phyloP scores from a whole-genome alignment of 1,140 invertebrate genomes.

The Cardiocondyla obscurior region DNA sequence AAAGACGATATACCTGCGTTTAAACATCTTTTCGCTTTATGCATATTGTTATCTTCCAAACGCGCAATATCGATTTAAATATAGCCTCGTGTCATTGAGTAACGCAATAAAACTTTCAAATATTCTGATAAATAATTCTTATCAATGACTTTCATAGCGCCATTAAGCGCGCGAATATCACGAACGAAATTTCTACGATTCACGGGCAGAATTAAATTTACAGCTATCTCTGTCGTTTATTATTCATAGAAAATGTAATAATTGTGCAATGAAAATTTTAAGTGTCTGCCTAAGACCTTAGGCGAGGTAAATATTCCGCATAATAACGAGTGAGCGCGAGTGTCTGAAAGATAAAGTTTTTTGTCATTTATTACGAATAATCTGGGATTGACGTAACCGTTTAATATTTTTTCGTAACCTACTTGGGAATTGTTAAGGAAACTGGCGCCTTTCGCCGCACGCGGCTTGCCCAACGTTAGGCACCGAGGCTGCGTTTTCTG shows the following conservation, averaged over 20 bases:
- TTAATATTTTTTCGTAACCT: background rate
- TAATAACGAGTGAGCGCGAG: background rate
- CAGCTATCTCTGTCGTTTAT: background rate
- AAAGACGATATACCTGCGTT: background rate
- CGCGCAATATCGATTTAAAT: constrained; percentile 50
- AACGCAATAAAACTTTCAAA: constrained; percentile 38
- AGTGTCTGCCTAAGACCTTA: background rate
- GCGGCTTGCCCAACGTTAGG: background rate
- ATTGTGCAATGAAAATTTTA: background rate
- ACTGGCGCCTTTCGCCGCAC: background rate
- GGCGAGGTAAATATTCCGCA: background rate
- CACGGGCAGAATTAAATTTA: constrained; percentile 23
- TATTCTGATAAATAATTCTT: constrained; percentile 57
- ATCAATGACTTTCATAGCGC: constrained; percentile 49
- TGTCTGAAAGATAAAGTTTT: background rate
- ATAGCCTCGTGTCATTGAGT: constrained; percentile 17
- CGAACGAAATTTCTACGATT: constrained; percentile 2
- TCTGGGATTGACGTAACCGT: background rate
- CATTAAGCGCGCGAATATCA: constrained; percentile 4
- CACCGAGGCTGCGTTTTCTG: background rate
- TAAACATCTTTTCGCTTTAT: constrained; percentile 27
- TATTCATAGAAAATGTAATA: constrained; percentile 35
- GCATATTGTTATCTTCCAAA: constrained; percentile 17
- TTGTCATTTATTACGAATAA: background rate
- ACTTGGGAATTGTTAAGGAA: background rate